Evolutionary conservation across 2,113 vertebrate genomes (phyloP).

Genomic region (Tetraodon nigroviridis): DNA sequence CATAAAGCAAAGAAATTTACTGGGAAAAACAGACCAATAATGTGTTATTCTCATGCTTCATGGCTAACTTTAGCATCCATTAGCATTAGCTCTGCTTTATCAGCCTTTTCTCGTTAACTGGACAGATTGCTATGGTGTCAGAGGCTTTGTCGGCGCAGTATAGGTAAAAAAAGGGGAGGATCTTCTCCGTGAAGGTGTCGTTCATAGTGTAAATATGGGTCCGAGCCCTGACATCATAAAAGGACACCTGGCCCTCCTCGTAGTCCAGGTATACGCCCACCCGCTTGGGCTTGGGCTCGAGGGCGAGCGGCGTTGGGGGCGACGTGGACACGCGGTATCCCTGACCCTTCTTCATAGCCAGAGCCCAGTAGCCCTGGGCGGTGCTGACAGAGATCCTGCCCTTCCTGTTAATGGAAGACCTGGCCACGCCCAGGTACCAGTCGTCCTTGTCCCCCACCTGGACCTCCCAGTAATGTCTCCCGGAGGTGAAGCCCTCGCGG

Average conservation of each 20-base stretch:
- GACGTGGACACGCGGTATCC: slow-evolving; percentile 71
- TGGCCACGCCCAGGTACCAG: slow-evolving; percentile 77
- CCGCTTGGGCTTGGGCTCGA: slow-evolving; percentile 67
- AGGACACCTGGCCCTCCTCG: slow-evolving; percentile 83
- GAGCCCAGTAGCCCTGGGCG: slow-evolving; percentile 76
- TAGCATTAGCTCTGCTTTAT: slow-evolving; percentile 59
- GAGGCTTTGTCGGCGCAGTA: slow-evolving; percentile 79
- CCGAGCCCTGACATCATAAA: slow-evolving; percentile 76
- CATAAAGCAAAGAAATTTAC: too few species aligned
- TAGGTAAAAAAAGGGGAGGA: slow-evolving; percentile 83
- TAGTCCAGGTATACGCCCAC: slow-evolving; percentile 85
- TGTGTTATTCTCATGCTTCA: neutral
- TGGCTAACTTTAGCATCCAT: neutral
- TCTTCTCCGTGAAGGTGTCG: slow-evolving; percentile 77
- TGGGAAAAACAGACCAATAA: too few species aligned
- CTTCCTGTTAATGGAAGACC: slow-evolving; percentile 71
- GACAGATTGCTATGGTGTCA: slow-evolving; percentile 67
- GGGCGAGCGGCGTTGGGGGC: slow-evolving; percentile 62
- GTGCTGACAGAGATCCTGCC: slow-evolving; percentile 71
- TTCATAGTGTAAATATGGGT: slow-evolving; percentile 81
- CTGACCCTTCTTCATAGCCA: slow-evolving; percentile 76
- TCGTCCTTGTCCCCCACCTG: slow-evolving; percentile 77
- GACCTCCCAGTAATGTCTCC: slow-evolving; percentile 78
- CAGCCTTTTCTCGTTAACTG: slow-evolving; percentile 38
- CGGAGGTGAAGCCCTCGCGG: slow-evolving; percentile 61